Evolutionary conservation across 2,113 vertebrate genomes (phyloP).

Genomic region (Hydrochoerus hydrochaeris): DNA sequence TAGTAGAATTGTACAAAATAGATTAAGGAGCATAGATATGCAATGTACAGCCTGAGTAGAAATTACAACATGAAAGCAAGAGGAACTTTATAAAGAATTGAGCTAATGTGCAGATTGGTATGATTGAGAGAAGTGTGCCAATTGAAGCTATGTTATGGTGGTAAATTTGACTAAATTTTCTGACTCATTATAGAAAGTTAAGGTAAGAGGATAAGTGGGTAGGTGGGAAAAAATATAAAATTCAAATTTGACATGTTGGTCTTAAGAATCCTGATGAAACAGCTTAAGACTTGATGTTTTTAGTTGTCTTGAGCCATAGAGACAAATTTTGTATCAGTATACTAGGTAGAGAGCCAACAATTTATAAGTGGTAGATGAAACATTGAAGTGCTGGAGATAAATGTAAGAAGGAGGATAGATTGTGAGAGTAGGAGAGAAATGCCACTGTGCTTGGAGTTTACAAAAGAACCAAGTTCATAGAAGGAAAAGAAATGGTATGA

Average conservation of each 20-base stretch:
- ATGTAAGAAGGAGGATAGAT: not conserved
- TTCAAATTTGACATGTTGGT: slow-evolving; percentile 30
- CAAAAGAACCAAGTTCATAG: not conserved
- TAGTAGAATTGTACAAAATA: not conserved
- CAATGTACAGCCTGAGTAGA: not conserved
- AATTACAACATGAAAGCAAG: slow-evolving; percentile 32
- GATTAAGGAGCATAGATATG: not conserved
- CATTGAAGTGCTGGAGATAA: not conserved
- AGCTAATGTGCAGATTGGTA: not conserved
- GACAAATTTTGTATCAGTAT: not conserved
- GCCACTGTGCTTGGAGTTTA: not conserved
- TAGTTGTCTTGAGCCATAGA: not conserved
- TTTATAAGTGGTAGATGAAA: not conserved
- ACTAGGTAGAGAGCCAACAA: not conserved
- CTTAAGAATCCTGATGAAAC: slow-evolving; percentile 15
- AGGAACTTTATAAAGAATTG: slow-evolving; percentile 19
- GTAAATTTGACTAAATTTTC: not conserved
- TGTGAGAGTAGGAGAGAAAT: slow-evolving; percentile 10
- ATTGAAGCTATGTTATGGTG: not conserved
- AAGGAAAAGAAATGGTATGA: not conserved
- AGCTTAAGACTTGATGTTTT: not conserved
- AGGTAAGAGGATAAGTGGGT: not conserved
- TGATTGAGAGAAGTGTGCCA: not conserved
- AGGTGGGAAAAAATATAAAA: not conserved
- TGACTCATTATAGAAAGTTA: slow-evolving; percentile 6